These are phyloP conservation scores for Botia almorhae DNA, from an alignment of 2,797 vertebrate genomes.

Conservation along the genomic window DNA sequence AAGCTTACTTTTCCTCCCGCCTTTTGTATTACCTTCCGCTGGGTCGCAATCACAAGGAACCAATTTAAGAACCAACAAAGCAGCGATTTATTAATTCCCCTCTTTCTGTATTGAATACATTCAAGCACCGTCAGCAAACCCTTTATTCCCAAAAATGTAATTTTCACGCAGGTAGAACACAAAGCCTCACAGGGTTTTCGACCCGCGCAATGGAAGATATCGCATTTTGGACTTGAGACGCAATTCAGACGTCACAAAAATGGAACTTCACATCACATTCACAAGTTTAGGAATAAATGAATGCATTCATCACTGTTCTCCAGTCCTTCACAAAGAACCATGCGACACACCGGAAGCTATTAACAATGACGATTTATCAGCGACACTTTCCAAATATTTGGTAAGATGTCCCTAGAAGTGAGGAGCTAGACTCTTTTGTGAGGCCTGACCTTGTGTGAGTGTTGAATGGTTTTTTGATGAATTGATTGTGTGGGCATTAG, in stretches of 20 bases:
- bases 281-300: slow-evolving; percentile 41
- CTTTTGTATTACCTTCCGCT: slow-evolving; percentile 33
- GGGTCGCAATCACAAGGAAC: slow-evolving; percentile 41
- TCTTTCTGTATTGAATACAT: slow-evolving; percentile 24
- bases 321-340: not conserved
- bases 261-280: slow-evolving; percentile 33
- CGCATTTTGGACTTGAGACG: slow-evolving; percentile 28
- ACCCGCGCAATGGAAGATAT: slow-evolving; percentile 12
- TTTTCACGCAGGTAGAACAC: slow-evolving; percentile 42
- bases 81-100: slow-evolving; percentile 52
- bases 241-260: slow-evolving; percentile 13
- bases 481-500: slow-evolving; percentile 49
- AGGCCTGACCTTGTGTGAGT: slow-evolving; percentile 24
- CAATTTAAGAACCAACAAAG: slow-evolving; percentile 39
- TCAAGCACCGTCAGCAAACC: not conserved
- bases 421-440: slow-evolving; percentile 14
- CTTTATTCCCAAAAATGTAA: slow-evolving; percentile 21
- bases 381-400: slow-evolving; percentile 34
- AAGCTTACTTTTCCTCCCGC: slow-evolving; percentile 6
- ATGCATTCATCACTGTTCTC: slow-evolving; percentile 35
- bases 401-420: slow-evolving; percentile 18
- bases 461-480: slow-evolving; percentile 33
- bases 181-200: slow-evolving; percentile 26
- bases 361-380: slow-evolving; percentile 27
- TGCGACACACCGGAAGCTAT: slow-evolving; percentile 19